Conservation (phyloP, 2,797 vertebrate genomes). For the Cyprinodon diabolis region DNA sequence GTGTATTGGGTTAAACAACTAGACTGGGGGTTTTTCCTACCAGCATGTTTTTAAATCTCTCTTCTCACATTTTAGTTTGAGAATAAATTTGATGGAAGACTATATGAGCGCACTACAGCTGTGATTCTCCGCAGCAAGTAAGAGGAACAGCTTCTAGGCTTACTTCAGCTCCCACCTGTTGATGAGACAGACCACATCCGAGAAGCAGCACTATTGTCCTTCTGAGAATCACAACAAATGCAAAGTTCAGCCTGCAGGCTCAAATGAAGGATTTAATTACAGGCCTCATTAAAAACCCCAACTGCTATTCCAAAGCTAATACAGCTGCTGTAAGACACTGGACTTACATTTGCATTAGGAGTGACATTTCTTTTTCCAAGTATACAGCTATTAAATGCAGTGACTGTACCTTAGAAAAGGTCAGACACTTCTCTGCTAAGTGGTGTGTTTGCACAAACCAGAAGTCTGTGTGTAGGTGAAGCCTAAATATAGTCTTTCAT, state of each 20-base stretch:
- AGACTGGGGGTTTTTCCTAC: no score
- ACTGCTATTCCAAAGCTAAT: not conserved
- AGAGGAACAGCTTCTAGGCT: not conserved
- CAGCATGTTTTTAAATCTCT: not conserved
- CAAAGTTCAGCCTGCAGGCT: not conserved
- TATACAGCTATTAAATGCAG: conserved; percentile 31
- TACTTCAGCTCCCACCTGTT: not conserved
- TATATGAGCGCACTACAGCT: not conserved
- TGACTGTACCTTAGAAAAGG: conserved; percentile 51
- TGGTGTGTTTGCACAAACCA: conserved; percentile 11
- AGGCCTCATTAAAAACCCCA: not conserved
- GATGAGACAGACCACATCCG: not conserved
- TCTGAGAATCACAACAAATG: conserved; percentile 7
- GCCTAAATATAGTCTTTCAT: conserved; percentile 1
- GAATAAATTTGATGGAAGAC: not conserved
- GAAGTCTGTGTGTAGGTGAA: conserved; percentile 10
- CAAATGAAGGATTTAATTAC: conserved; percentile 6
- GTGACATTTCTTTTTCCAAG: conserved; percentile 38
- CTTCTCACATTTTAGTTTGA: not conserved
- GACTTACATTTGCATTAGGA: conserved; percentile 2
- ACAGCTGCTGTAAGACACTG: conserved; percentile 1
- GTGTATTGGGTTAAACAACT: no score
- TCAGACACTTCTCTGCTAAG: conserved; percentile 54
- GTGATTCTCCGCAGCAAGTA: not conserved
- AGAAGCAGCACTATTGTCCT: not conserved